Base-by-base conservation (phyloP, 2,797 vertebrate species). In the Menidia menidia region DNA sequence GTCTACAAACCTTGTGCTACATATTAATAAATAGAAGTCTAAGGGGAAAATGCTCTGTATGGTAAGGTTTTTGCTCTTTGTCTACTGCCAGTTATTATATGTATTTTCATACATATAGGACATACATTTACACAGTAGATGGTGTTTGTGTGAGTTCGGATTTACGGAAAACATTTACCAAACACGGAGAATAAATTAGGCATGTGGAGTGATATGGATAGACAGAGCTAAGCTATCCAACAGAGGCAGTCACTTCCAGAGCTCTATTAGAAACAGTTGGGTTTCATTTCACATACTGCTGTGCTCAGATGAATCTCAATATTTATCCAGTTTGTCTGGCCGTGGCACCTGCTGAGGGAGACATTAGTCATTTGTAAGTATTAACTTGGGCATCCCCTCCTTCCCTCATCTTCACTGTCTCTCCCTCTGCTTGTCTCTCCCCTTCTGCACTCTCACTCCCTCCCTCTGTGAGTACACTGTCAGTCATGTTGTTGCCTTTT, bases 311-410 rank as follows among this genome's bases (percentile, higher is more conserved):
- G 70, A 93, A 92, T 93, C 90, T 89, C 88, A 91, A 88, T 92
- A 92, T 94, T 93, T 93, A 94, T 91, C 90, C 85, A 82, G 85
- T 94, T 92, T 93, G 92, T 92, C 90, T 91, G 88, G 88, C 88
- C 84, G 51, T 82, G 90, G 89, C 90, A 94, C 92, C 92, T 95
- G 92, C 93, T 93, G 92, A 73, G 92, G 91, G 90, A 91, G 86
- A 92, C 92, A 94, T 94, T 94, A 92, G 89, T 93, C 90, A 93
- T 94, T 92, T 94, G 93, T 92, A 92, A 92, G 90, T 90, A 93
- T 93, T 93, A 93, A 92, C 90, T 91, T 79, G 78, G 85, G 87
- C 90, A 86, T 91, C 82, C 81, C 89, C 87, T 92, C 91, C 87
- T 88, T 90, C 79, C 88, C 87, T 86, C 77, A 89, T 89, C 83